Conservation (phyloP, 1,140 invertebrate genomes). For the Drosophila insularis region DNA sequence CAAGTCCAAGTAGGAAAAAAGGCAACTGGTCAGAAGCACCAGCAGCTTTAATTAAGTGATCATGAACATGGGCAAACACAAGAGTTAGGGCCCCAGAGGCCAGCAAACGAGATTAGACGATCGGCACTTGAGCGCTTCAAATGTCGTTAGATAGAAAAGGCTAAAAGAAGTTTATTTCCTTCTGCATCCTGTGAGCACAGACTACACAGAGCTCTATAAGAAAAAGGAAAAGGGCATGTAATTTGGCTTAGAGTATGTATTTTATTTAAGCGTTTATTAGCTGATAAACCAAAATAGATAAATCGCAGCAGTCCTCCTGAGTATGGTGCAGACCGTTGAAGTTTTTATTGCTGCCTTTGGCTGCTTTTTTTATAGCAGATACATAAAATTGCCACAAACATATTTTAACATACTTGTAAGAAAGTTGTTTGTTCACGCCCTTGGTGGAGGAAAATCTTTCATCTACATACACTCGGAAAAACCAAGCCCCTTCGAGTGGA, state of each 20-base stretch:
- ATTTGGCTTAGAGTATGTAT: slow-evolving; percentile 79
- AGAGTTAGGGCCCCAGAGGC: slow-evolving; percentile 44
- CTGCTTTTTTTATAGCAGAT: slow-evolving; percentile 50
- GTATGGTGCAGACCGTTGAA: slow-evolving; percentile 44
- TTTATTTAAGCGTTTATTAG: slow-evolving; percentile 81
- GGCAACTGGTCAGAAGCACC: slow-evolving; percentile 25
- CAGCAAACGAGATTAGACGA: slow-evolving; percentile 68
- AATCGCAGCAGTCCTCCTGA: slow-evolving; percentile 44
- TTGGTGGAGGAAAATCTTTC: slow-evolving; percentile 8
- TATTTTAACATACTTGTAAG: slow-evolving; percentile 71
- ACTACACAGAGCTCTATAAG: slow-evolving; percentile 1
- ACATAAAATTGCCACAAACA: slow-evolving; percentile 35
- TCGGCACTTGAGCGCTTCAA: slow-evolving; percentile 55
- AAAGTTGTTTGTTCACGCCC: slow-evolving; percentile 70
- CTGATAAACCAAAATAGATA: slow-evolving; percentile 79
- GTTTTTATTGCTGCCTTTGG: slow-evolving; percentile 66
- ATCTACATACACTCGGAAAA: not conserved
- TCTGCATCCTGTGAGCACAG: slow-evolving; percentile 5
- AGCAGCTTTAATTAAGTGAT: slow-evolving; percentile 76
- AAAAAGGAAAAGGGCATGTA: slow-evolving; percentile 60
- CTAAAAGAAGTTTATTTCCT: slow-evolving; percentile 40
- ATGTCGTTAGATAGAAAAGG: slow-evolving; percentile 68
- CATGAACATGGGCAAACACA: slow-evolving; percentile 67
- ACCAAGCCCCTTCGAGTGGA: not conserved
- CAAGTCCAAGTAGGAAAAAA: not conserved